Conservation (phyloP, 2,113 vertebrate genomes). For the Paraplagusia blochii region DNA sequence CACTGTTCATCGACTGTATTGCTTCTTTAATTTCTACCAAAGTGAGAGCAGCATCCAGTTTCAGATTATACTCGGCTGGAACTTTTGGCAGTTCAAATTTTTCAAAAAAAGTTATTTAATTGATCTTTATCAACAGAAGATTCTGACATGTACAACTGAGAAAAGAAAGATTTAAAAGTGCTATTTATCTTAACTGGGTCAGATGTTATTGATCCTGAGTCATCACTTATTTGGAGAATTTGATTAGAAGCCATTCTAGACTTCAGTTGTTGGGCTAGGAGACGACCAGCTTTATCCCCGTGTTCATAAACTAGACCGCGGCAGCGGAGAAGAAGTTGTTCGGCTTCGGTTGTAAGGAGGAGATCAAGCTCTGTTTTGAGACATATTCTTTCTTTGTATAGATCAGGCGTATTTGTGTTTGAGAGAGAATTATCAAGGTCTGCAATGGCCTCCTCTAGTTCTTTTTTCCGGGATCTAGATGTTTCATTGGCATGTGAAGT, state of each 20-base stretch:
- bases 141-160: neutral
- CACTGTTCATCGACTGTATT: conserved; percentile 2
- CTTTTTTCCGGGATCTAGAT: neutral
- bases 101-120: neutral
- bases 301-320: neutral
- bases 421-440: neutral
- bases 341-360: conserved; percentile 2
- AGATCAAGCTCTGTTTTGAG: conserved; percentile 9
- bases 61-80: neutral
- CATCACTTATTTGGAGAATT: conserved; percentile 5
- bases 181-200: neutral
- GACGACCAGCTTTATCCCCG: conserved; percentile 8
- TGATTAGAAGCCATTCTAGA: conserved; percentile 1
- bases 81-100: neutral
- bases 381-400: conserved; percentile 8
- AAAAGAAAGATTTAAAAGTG: neutral
- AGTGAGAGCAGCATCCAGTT: neutral
- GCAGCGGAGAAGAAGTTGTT: conserved; percentile 1
- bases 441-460: neutral
- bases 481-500: neutral
- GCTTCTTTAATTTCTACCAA: conserved; percentile 11
- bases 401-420: neutral
- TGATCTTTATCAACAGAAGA: neutral
- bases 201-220: neutral
- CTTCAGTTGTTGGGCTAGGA: conserved; percentile 11